Evolutionary conservation across 2,797 vertebrate genomes (phyloP).

Genomic region (Anguilla obscura): DNA sequence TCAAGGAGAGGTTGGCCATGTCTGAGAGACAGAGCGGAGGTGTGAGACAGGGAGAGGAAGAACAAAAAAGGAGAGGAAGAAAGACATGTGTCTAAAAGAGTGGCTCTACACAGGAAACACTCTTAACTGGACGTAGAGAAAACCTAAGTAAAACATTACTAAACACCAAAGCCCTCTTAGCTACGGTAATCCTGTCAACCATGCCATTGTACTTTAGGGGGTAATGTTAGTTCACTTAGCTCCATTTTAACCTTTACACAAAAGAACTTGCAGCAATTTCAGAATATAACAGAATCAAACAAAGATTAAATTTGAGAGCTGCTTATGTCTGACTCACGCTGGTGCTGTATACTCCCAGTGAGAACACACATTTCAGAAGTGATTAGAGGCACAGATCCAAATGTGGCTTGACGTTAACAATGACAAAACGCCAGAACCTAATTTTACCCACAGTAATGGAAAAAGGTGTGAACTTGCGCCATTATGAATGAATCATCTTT

Average conservation of each 20-base stretch:
- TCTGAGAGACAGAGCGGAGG: slow-evolving; percentile 60
- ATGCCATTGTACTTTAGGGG: background rate
- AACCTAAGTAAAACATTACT: background rate
- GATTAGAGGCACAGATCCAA: background rate
- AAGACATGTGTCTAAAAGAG: background rate
- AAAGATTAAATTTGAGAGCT: background rate
- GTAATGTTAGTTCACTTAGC: background rate
- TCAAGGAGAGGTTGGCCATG: slow-evolving; percentile 87
- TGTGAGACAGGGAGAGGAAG: background rate
- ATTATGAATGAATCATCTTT: background rate
- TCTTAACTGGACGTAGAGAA: background rate
- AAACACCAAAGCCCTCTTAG: background rate
- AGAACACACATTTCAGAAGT: background rate
- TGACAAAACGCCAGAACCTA: background rate
- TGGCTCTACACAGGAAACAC: background rate
- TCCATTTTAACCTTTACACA: background rate
- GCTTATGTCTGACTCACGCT: background rate
- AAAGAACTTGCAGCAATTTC: background rate
- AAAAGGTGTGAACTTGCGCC: background rate
- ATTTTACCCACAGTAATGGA: background rate
- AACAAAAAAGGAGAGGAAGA: background rate
- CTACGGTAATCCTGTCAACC: background rate
- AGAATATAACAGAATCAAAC: background rate
- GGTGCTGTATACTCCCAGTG: background rate
- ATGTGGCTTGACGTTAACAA: background rate